These are phyloP conservation scores for Apteryx mantelli DNA, from an alignment of 2,113 vertebrate genomes.

Conservation along the genomic window DNA sequence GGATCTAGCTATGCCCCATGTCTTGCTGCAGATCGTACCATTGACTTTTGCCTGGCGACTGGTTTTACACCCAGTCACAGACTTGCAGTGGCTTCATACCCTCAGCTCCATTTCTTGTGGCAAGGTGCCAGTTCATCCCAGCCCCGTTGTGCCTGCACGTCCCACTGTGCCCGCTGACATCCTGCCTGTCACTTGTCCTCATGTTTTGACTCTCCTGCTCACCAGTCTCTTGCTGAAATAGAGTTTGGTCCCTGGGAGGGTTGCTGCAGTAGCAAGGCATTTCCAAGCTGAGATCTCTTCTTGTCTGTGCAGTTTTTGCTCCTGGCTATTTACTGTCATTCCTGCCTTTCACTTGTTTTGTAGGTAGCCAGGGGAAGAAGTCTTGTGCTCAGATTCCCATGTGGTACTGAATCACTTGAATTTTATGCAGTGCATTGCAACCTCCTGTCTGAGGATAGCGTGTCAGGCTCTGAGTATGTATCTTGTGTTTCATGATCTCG, in stretches of 20 bases:
- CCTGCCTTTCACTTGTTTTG: conserved; percentile 14
- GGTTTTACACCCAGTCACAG: background rate
- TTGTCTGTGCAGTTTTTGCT: conserved; percentile 44
- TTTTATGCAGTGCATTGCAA: conserved; percentile 10
- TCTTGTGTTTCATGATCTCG: background rate
- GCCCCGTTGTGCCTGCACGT: background rate
- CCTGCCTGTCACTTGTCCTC: background rate
- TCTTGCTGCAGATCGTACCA: background rate
- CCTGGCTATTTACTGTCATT: conserved; percentile 43
- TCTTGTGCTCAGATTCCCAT: conserved; percentile 5
- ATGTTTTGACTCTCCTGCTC: background rate
- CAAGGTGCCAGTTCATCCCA: background rate
- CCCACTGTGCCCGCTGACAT: background rate
- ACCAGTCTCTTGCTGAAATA: background rate
- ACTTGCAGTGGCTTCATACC: background rate
- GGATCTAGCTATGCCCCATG: background rate
- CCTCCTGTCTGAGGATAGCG: background rate
- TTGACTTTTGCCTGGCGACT: background rate
- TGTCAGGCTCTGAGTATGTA: background rate
- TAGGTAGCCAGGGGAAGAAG: conserved; percentile 30
- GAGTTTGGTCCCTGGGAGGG: conserved; percentile 1
- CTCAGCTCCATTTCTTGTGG: background rate
- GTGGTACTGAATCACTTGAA: conserved; percentile 13
- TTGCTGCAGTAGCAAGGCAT: background rate
- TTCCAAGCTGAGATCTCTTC: conserved; percentile 23